Evolutionary conservation across 1,140 invertebrate genomes (phyloP).

Genomic region (Papilio glaucus): DNA sequence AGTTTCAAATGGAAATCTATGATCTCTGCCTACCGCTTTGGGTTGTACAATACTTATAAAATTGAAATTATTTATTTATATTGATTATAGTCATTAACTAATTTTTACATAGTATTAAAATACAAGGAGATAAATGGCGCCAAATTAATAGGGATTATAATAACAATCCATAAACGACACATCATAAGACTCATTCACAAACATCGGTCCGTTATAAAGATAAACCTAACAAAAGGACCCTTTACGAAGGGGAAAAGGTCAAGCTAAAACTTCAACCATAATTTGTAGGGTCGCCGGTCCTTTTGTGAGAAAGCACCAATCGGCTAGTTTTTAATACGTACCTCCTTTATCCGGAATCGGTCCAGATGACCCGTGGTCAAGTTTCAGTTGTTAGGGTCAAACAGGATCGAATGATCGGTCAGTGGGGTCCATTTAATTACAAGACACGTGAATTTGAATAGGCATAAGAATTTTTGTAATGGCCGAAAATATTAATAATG

Average conservation of each 20-base stretch:
- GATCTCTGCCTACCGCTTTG: neutral
- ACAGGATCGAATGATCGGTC: constrained; percentile 52
- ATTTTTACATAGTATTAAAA: too few relatives aligned
- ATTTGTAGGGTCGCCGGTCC: constrained; percentile 58
- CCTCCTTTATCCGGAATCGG: constrained; percentile 65
- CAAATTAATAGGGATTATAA: neutral
- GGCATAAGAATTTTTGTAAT: neutral
- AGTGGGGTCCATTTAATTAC: constrained; percentile 44
- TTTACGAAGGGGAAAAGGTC: constrained; percentile 44
- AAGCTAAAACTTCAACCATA: constrained; percentile 47
- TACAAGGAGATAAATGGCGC: neutral
- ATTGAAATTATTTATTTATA: too few relatives aligned
- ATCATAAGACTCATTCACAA: neutral
- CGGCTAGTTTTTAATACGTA: constrained; percentile 59
- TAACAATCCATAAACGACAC: neutral
- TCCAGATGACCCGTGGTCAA: constrained; percentile 72
- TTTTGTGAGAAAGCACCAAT: constrained; percentile 67
- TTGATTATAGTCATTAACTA: too few relatives aligned
- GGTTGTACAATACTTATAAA: too few relatives aligned
- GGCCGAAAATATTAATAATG: neutral
- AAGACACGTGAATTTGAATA: constrained; percentile 42
- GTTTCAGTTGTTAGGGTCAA: constrained; percentile 66
- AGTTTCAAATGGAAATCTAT: neutral
- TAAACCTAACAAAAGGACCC: constrained; percentile 12
- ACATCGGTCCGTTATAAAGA: constrained; percentile 22